Evolutionary conservation across 2,113 vertebrate genomes (phyloP), one percentile per base, ranked within the genome.

Genomic region (Gambusia affinis): DNA sequence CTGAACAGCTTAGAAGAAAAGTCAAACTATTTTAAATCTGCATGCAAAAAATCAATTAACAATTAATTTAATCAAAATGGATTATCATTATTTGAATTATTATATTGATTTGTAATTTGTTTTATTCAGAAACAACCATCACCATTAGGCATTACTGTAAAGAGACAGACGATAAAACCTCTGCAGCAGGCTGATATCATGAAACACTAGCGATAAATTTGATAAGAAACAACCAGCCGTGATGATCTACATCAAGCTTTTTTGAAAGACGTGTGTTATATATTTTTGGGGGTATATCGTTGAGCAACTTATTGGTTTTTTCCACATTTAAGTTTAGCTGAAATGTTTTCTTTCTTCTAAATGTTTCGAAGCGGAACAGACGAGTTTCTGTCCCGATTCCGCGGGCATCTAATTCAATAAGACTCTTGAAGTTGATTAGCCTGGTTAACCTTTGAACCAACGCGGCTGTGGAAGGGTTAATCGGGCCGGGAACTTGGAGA

Each of bases 401-500:
- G 54, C 78, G 66, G 67, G 91, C 73, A 88, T 92, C 78, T 72
- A 88, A 92, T 81, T 91, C 82, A 93, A 93, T 94, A 88, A 89
- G 86, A 77, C 87, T 88, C 88, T 90, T 92, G 89, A 83, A 91
- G 89, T 94, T 94, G 89, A 94, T 95, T 91, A 91, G 94, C 77
- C 85, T 87, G 90, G 93, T 96, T 96, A 96, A 96, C 94, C 95
- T 95, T 89, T 93, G 91, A 91, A 94, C 92, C 79, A 86, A 82
- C 73, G 85, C 78, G 93, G 94, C 91, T 84, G 92, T 87, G 90
- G 81, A 95, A 94, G 96, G 95, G 96, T 97, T 97, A 97, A 97
- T 96, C 93, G 95, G 94, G 93, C 93, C 92, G 64, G 88, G 89
- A 94, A 95, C 93, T 90, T 86, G 82, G 76, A 92, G 94, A 94